phyloP scores from a whole-genome alignment of 1,140 invertebrate species.

The Drosophila seguyi region DNA sequence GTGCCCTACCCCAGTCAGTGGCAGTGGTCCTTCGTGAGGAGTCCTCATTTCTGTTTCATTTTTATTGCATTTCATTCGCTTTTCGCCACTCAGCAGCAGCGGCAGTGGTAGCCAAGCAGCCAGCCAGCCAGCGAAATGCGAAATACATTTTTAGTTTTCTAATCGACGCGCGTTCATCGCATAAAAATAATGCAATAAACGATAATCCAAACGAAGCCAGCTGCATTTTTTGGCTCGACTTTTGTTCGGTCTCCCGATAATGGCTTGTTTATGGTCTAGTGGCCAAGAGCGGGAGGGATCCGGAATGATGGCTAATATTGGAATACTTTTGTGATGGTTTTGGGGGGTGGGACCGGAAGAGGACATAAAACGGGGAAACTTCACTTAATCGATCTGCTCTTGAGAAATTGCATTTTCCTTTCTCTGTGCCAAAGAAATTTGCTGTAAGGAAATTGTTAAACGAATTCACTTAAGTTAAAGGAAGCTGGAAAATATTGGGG shows the following conservation, averaged over 20 bases:
- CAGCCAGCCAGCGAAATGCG: conserved; percentile 35
- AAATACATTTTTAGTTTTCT: conserved; percentile 83
- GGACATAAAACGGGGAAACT: neutral
- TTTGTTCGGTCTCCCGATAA: conserved; percentile 62
- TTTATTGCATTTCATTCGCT: conserved; percentile 75
- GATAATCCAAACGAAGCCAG: conserved; percentile 70
- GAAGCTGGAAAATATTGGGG: neutral
- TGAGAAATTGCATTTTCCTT: conserved; percentile 8
- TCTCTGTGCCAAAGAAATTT: neutral
- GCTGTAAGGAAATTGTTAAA: neutral
- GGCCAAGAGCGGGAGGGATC: conserved; percentile 3
- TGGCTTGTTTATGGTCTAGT: conserved; percentile 61
- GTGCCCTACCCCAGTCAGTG: neutral
- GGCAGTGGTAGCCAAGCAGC: neutral
- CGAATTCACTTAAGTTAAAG: neutral
- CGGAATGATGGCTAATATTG: conserved; percentile 31
- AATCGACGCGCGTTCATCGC: conserved; percentile 83
- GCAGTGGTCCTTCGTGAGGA: conserved; percentile 12
- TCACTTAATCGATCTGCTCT: conserved; percentile 13
- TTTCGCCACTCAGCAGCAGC: conserved; percentile 59
- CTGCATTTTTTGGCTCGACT: conserved; percentile 64
- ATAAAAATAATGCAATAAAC: conserved; percentile 84
- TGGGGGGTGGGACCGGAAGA: neutral
- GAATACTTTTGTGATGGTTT: conserved; percentile 5
- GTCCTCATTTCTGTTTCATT: conserved; percentile 55